Evolutionary conservation across 2,797 vertebrate genomes (phyloP), one percentile per base, ranked within the genome.

Genomic region (Alca torda): DNA sequence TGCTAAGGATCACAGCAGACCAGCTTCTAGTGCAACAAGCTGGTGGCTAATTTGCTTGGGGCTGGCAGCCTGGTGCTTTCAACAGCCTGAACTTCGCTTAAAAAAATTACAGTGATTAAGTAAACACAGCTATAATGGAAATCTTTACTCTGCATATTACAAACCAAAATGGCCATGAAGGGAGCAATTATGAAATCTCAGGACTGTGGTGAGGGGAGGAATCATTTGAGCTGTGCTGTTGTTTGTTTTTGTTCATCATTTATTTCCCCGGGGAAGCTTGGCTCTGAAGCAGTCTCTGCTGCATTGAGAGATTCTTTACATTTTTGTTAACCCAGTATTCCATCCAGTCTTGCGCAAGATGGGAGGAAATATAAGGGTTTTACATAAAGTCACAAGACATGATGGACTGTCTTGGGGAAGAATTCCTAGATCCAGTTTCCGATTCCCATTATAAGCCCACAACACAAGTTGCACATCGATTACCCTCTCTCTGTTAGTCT

Each of bases 51-150:
- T 96, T 93, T 95, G 79, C 89, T 94, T 74, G 51, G 76, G 82
- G 73, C 82, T 96, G 92, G 84, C 82, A 96, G 87, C 69, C 56
- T 68, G 76, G 87, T 81, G 74, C 73, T 96, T 96, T 83, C 93
- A 94, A 73, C 84, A 92, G 85, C 82, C 90, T 67, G 75, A 95
- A 96, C 85, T 95, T 96, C 83, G 37, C 96, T 95, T 96, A 77
- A 96, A 97, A 96, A 94, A 96, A 97, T 91, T 94, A 90, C 80
- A 87, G 92, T 84, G 95, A 95, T 97, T 94, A 96, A 97, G 93
- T 94, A 97, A 97, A 97, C 93, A 96, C 79, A 93, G 84, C 92
- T 89, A 97, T 97, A 97, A 97, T 97, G 94, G 96, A 97, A 97
- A 96, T 96, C 96, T 95, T 96, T 96, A 95, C 96, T 95, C 94